Base-by-base conservation (phyloP, 2,888 invertebrate species). In the Pemphredon lugubris region DNA sequence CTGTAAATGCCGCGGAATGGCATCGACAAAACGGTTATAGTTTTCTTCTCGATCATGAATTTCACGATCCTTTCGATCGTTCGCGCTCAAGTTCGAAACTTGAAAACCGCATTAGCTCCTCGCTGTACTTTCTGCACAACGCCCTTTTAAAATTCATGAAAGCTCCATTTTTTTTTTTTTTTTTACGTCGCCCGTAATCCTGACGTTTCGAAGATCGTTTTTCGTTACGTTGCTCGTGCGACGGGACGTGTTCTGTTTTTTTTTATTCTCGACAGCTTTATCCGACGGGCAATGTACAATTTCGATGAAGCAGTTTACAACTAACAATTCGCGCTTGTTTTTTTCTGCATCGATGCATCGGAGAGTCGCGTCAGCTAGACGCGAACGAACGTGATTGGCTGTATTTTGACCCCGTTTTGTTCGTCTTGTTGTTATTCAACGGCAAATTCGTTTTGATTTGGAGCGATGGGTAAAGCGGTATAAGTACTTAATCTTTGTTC, bases 1-100 rank as follows among this genome's bases (percentile, higher is more conserved):
- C 53, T 60, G 37, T 40, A 75, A 78, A 75, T 63, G 53, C 34
- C 39, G 34, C 40, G 54, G 48, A 48, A 47, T 37, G 39, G 44
- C 34, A 39, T 50, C 58, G 64, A 61, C 57, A 68, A 73, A 59
- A 64, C 42, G 50, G 48, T 39, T 42, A 34, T 65, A 23, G 16
- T 13, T 21, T 7, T n/a, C 16, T 16, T 18, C n/a, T 37, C 32
- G 4, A 40, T 7, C 1, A 6, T 9, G 20, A 37, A 21, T 37
- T 26, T 40, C 3, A 2, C 20, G 3, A 2, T 51, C 20, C 51
- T 6, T 20, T n/a, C 11, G 37, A 26, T 39, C 2, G 21, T 32
- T 34, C 13, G 11, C 1, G 4, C 4, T 7, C 26, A 7, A 26
- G 3, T 26, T 26, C 26, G 3, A 26, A 26, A 26, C 3, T 7